Base-by-base conservation (phyloP, 2,113 vertebrate species). In the Camarhynchus parvulus region DNA sequence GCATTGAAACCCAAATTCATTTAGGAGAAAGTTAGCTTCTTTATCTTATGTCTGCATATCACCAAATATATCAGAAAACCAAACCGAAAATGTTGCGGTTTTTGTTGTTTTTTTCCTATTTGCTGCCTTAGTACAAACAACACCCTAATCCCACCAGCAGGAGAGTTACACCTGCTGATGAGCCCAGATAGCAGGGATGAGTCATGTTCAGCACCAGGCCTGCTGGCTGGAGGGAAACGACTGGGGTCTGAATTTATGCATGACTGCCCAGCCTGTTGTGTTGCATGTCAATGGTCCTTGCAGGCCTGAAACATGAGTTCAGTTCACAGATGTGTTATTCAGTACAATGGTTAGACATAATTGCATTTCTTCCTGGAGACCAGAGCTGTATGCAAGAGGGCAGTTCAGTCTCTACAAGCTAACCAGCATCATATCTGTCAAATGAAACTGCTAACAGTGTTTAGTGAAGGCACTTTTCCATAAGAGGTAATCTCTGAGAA, bases 1-100 rank as follows among this genome's bases (percentile, higher is more conserved):
- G 61, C 56, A 84, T 39, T 75, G 69, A 89, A 94, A 91, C n/a
- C 7, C 46, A 81, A 88, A 93, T 83, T 83, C 30, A 77, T 77
- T 95, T 70, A 77, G 22, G 13, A 63, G 70, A 68, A 86, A 90
- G 23, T 81, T 78, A 78, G 16, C 14, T 63, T 58, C 70, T 83
- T 94, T 80, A 76, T 88, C 23, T 3, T 53, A 63, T 30, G 42
- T 18, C 62, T 94, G 46, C 84, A 41, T 67, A 87, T 87, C 47
- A 89, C 28, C 22, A 77, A 91, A 89, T 14, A 63, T 44, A 87
- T 41, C 68, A 70, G 42, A 81, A 77, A 93, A 9, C 6, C 24
- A 86, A 80, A 90, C 6, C 2, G 4, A 85, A 74, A 31, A 50
- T 56, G 4, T 11, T 44, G 17, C 9, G 22, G 12, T 20, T 52